Percentiles rank a stretch among this genome's conserved stretches.
These are phyloP conservation scores for Cynopterus sphinx DNA, from an alignment of 2,797 vertebrate species.

Conservation along the genomic window DNA sequence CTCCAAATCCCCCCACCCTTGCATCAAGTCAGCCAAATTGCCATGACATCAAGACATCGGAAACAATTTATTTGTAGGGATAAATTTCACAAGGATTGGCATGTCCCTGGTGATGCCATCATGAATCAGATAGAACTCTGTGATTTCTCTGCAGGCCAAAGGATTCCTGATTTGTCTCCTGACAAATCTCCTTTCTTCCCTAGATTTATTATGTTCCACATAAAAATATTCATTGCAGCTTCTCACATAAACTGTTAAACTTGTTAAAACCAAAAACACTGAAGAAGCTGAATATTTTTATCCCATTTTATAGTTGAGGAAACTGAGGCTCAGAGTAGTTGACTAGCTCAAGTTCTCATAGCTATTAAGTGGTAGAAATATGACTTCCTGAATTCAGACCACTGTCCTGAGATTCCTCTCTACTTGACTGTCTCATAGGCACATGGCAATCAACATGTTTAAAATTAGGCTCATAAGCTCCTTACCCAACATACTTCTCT, in stretches of 20 bases:
- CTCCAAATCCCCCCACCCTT: neutral
- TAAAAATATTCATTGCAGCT: slow-evolving; percentile 17
- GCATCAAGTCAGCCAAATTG: slow-evolving; percentile 37
- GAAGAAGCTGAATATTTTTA: slow-evolving; percentile 26
- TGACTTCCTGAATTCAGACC: neutral
- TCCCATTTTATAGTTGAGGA: neutral
- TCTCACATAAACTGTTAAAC: neutral
- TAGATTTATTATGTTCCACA: neutral
- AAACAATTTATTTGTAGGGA: slow-evolving; percentile 65
- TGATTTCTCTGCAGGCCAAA: neutral
- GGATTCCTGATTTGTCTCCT: slow-evolving; percentile 19
- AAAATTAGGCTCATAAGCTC: neutral
- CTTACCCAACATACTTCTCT: neutral
- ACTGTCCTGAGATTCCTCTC: neutral
- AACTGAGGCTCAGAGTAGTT: neutral
- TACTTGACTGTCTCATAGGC: neutral
- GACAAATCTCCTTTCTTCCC: neutral
- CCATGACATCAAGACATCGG: slow-evolving; percentile 54
- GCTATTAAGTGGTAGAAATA: neutral
- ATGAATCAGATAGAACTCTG: slow-evolving; percentile 27
- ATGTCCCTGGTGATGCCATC: slow-evolving; percentile 54
- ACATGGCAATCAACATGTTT: neutral
- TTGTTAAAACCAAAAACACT: neutral
- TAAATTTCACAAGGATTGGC: slow-evolving; percentile 59
- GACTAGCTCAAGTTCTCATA: slow-evolving; percentile 3